A percentile compares a stretch with the other conserved stretches of the same genome.
phyloP scores from a whole-genome alignment of 2,888 invertebrate species.

The Glyphotaelius pellucidus region DNA sequence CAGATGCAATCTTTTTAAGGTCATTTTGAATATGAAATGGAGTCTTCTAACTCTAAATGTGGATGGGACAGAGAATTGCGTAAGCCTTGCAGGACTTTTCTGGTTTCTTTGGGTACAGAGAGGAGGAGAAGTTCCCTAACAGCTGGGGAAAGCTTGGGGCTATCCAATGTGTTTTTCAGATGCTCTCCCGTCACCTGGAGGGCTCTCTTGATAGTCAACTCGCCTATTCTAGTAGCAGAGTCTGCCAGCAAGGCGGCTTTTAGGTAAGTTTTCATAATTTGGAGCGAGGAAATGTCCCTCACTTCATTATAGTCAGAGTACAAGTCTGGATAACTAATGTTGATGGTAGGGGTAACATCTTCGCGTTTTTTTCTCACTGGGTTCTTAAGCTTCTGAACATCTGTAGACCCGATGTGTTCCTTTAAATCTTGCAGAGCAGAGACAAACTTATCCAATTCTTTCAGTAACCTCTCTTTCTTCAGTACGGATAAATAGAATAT shows the following conservation, averaged over 20 bases:
- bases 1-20: neutral
- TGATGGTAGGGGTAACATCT: neutral
- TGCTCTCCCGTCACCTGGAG: neutral
- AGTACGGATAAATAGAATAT: neutral
- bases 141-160: too few relatives aligned
- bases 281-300: too few relatives aligned
- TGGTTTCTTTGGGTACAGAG: neutral
- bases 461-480: slow-evolving; percentile 12
- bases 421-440: neutral
- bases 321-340: neutral
- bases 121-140: neutral
- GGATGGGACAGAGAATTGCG: neutral
- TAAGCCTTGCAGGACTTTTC: neutral
- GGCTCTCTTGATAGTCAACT: neutral
- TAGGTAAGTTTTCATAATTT: too few relatives aligned
- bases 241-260: too few relatives aligned
- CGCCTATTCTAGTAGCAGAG: too few relatives aligned
- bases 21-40: neutral
- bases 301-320: neutral
- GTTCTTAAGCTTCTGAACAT: neutral
- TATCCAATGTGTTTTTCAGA: neutral
- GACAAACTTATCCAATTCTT: neutral
- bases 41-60: neutral
- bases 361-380: neutral
- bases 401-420: neutral